Evolutionary conservation across 1,140 invertebrate species (phyloP).

Genomic region (Calycopis cecrops): DNA sequence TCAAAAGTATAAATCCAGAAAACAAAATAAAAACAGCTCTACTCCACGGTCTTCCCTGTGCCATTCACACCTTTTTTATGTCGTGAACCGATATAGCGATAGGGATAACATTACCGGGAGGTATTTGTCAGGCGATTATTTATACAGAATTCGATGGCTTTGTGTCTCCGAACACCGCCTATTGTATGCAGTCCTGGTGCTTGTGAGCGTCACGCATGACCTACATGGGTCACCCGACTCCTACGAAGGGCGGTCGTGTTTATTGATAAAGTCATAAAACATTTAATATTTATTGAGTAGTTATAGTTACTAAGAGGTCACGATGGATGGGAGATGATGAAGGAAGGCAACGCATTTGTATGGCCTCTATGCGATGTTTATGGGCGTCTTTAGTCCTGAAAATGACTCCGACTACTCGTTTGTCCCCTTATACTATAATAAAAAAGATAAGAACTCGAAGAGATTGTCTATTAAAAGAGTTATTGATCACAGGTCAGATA

Average conservation of each 20-base stretch:
- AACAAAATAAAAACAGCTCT: slow-evolving; percentile 21
- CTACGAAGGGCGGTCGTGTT: slow-evolving; percentile 27
- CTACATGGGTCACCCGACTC: slow-evolving; percentile 4
- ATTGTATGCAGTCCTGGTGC: slow-evolving; percentile 42
- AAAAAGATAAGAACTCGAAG: no score
- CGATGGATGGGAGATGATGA: no score
- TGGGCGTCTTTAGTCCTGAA: no score
- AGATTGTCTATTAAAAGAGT: no score
- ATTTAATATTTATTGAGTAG: no score
- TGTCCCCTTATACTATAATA: no score
- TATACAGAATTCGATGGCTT: slow-evolving; percentile 69
- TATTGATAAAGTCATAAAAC: slow-evolving; percentile 23
- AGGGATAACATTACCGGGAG: slow-evolving; percentile 61
- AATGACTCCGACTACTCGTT: no score
- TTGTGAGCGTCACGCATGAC: slow-evolving; percentile 32
- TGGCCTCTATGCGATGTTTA: no score
- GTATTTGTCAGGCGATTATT: slow-evolving; percentile 67
- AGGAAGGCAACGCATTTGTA: no score
- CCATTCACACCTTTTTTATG: slow-evolving; percentile 52
- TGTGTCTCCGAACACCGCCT: slow-evolving; percentile 54
- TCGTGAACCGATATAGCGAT: slow-evolving; percentile 55
- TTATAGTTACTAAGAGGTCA: no score
- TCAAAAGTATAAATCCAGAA: no score
- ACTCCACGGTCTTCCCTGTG: slow-evolving; percentile 40
- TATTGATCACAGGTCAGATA: no score